Evolutionary conservation across 2,113 vertebrate species (phyloP).

Genomic region (Charadrius vociferus): DNA sequence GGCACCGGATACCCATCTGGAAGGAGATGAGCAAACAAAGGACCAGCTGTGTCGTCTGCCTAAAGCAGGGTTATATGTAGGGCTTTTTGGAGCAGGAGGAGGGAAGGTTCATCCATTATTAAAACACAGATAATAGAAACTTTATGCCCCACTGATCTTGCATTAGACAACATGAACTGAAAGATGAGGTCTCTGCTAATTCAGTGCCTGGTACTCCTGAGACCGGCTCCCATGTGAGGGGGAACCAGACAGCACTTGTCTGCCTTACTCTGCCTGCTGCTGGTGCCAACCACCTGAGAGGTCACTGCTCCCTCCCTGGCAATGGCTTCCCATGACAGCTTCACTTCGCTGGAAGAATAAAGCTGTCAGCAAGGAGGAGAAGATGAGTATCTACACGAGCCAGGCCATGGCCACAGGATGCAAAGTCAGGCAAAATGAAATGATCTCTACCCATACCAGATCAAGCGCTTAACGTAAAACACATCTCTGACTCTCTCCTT

Average conservation of each 20-base stretch:
- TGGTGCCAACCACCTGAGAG: neutral
- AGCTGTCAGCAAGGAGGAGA: neutral
- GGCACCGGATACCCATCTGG: neutral
- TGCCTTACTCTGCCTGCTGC: neutral
- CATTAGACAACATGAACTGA: constrained; percentile 64
- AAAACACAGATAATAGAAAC: constrained; percentile 66
- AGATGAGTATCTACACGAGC: rapidly evolving
- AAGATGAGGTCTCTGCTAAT: constrained; percentile 66
- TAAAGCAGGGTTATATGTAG: neutral
- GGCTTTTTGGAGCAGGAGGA: constrained; percentile 46
- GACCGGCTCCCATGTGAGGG: neutral
- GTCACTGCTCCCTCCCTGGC: neutral
- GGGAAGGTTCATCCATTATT: constrained; percentile 68
- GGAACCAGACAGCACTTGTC: neutral
- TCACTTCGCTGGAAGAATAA: neutral
- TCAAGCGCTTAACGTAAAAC: neutral
- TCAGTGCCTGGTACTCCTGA: constrained; percentile 4
- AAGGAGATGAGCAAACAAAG: constrained; percentile 11
- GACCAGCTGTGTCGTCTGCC: constrained; percentile 32
- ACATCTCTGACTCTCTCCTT: neutral
- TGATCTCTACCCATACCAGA: neutral
- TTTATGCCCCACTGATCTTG: constrained; percentile 68
- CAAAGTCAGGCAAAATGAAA: neutral
- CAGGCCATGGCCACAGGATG: neutral
- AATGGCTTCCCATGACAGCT: neutral